Conservation (phyloP, 2,888 invertebrate species). For the Cheilosia vernalis region DNA sequence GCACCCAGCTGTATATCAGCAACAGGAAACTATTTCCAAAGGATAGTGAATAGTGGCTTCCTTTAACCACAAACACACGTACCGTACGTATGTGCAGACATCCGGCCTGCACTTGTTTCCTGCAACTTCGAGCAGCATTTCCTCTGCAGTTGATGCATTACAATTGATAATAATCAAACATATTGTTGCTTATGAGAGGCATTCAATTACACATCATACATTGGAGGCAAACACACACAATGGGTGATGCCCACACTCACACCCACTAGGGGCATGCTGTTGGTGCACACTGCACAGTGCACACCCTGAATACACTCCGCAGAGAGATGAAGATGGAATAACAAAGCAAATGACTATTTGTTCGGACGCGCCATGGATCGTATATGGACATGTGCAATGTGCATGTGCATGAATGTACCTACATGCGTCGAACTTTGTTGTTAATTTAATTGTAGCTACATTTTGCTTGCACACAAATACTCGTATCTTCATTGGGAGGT, state of each 20-base stretch:
- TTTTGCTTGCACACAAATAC: constrained; percentile 39
- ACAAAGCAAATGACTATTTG: constrained; percentile 59
- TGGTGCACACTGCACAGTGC: background rate
- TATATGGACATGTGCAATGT: background rate
- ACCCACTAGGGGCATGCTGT: background rate
- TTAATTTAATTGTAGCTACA: constrained; percentile 62
- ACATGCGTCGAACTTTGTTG: constrained; percentile 39
- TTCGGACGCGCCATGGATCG: constrained; percentile 35
- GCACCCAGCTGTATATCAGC: constrained; percentile 5
- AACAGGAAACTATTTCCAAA: constrained; percentile 62
- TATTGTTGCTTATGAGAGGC: constrained; percentile 70
- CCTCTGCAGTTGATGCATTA: constrained; percentile 67
- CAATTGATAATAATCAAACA: constrained; percentile 75
- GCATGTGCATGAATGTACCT: constrained; percentile 10
- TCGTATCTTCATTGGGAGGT: constrained; percentile 21
- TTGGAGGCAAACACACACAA: constrained; percentile 49
- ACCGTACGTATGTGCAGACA: constrained; percentile 33
- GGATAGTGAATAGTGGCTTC: constrained; percentile 70
- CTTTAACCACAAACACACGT: constrained; percentile 58
- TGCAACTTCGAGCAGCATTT: constrained; percentile 67
- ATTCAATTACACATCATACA: constrained; percentile 68
- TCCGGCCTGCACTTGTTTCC: constrained; percentile 72
- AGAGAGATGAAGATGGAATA: constrained; percentile 24
- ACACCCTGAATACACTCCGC: background rate
- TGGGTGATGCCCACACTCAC: background rate